Conservation (phyloP, 1,140 invertebrate species). For the Diabrotica virgifera region DNA sequence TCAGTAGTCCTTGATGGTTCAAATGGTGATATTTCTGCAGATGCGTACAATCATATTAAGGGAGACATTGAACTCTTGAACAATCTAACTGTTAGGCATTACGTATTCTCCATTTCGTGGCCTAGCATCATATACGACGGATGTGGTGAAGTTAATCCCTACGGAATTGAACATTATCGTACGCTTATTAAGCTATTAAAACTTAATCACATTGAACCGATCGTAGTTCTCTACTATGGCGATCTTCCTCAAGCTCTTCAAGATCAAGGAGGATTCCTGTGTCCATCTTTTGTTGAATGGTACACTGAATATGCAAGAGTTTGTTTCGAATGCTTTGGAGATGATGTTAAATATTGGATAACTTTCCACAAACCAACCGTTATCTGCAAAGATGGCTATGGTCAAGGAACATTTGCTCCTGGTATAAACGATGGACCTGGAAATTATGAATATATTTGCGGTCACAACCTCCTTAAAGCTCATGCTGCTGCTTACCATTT, state of each 20-base stretch:
- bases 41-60: neutral
- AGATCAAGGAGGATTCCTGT: constrained; percentile 8
- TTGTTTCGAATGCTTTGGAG: constrained; percentile 58
- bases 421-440: constrained; percentile 51
- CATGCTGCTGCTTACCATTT: constrained; percentile 56
- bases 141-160: neutral
- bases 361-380: constrained; percentile 74
- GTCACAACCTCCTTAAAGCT: constrained; percentile 51
- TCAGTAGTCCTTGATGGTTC: neutral
- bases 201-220: constrained; percentile 14
- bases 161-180: constrained; percentile 7
- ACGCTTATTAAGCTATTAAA: constrained; percentile 12
- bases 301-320: constrained; percentile 55
- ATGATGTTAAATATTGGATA: constrained; percentile 63
- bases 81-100: neutral
- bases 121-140: constrained; percentile 26
- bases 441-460: constrained; percentile 56
- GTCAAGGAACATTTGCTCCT: constrained; percentile 29
- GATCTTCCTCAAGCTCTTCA: constrained; percentile 14
- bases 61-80: neutral
- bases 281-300: neutral
- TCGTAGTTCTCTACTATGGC: constrained; percentile 9
- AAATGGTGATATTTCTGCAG: neutral
- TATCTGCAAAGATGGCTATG: constrained; percentile 49
- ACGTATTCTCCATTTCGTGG: neutral